These are phyloP conservation scores for Sylvietta virens DNA, from an alignment of 2,113 vertebrate species.

Conservation along the genomic window DNA sequence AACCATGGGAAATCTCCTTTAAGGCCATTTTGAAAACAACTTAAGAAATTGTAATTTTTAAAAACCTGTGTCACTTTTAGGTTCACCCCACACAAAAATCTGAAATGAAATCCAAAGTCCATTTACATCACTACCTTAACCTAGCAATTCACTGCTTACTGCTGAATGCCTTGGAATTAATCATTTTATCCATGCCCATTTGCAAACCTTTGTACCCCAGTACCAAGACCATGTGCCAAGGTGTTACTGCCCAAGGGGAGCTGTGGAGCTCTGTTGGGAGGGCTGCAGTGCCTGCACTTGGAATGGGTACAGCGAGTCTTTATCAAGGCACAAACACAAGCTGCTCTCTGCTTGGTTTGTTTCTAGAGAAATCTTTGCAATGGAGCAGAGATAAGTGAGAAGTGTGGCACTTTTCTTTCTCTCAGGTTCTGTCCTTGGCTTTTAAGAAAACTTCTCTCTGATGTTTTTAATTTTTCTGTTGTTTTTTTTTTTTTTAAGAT, in stretches of 20 bases:
- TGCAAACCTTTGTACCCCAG: neutral
- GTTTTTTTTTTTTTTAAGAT: too few species aligned
- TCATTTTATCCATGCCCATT: neutral
- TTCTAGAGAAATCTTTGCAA: neutral
- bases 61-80: neutral
- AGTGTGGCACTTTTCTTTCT: neutral
- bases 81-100: neutral
- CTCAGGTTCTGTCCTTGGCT: neutral
- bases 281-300: neutral
- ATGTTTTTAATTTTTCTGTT: neutral
- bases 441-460: neutral
- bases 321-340: rapidly evolving
- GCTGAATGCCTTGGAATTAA: neutral
- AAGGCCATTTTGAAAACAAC: neutral
- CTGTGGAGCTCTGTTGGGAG: neutral
- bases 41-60: neutral
- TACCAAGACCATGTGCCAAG: neutral
- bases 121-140: neutral
- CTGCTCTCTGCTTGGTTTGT: neutral
- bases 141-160: neutral
- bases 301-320: neutral
- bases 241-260: neutral
- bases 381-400: neutral
- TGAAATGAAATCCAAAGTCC: neutral
- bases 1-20: neutral